phyloP scores from a whole-genome alignment of 2,888 invertebrate species.

The Toxonevra muliebris region DNA sequence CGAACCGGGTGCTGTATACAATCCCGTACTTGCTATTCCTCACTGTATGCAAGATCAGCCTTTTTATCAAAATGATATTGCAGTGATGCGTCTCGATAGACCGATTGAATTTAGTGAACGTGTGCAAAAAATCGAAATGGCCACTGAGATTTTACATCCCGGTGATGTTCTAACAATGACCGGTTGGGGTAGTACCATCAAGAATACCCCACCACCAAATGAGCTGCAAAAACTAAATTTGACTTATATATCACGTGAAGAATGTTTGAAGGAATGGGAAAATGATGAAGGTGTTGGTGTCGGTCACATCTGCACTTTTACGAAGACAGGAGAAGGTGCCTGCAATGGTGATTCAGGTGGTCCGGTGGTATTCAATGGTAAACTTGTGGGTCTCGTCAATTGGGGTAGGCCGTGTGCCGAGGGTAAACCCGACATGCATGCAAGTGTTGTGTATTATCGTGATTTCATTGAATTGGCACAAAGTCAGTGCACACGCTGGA shows the following conservation, averaged over 20 bases:
- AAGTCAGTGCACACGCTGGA: conserved; percentile 38
- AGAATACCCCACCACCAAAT: conserved; percentile 66
- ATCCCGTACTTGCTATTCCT: conserved; percentile 38
- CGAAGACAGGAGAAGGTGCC: conserved; percentile 67
- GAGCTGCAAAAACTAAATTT: conserved; percentile 69
- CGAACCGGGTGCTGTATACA: conserved; percentile 43
- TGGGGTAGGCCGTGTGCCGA: conserved; percentile 57
- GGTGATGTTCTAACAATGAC: conserved; percentile 67
- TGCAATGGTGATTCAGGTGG: conserved; percentile 58
- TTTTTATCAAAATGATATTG: conserved; percentile 71
- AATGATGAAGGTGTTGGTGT: conserved; percentile 66
- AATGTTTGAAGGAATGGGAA: conserved; percentile 66
- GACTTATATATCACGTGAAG: conserved; percentile 66
- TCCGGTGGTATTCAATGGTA: conserved; percentile 49
- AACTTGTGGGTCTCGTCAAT: conserved; percentile 54
- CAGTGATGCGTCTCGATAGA: conserved; percentile 69
- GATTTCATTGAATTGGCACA: conserved; percentile 51
- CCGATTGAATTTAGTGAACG: conserved; percentile 67
- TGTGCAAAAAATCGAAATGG: conserved; percentile 66
- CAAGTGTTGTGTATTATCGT: conserved; percentile 50
- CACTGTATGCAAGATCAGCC: conserved; percentile 52
- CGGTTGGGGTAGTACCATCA: conserved; percentile 70
- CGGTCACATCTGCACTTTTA: conserved; percentile 70
- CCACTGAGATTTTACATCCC: conserved; percentile 47
- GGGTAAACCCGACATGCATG: conserved; percentile 57